Evolutionary conservation across 2,797 vertebrate genomes (phyloP), one percentile per base, ranked within the genome.

Genomic region (Paratrypauchen microcephalus): DNA sequence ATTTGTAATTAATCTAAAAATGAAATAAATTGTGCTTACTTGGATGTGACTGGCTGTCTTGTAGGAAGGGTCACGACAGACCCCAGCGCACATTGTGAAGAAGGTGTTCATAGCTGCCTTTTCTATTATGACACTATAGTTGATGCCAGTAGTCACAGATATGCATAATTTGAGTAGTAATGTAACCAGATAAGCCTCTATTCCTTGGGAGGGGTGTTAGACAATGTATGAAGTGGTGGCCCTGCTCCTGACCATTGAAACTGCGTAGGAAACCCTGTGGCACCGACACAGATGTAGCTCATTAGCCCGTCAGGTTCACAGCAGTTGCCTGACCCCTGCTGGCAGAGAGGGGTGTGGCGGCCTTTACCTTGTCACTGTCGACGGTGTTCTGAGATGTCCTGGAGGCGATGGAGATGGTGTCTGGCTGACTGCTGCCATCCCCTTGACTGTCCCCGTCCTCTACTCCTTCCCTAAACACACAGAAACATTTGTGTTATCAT

Each of bases 351-450:
- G 16, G n/a, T 21, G 41, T 67, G 47, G 21, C 28, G 9, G 26
- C 26, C n/a, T 93, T 86, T 95, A 99, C 97, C 96, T 98, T 99
- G 92, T 99, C 97, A 59, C 97, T 99, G 92, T 99, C 97, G 73
- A 97, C 92, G 23, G 97, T 99, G 92, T 98, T 98, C 92, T 99
- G 97, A 24, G 97, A 99, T 1, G 96, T 99, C 81, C 97, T 94
- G 71, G 97, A 99, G 19, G 97, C 97, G 47, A 99, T 97, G 81
- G 97, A 99, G 90, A 99, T 95, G 70, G 96, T 98, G 71, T 99
- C 97, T 15, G 95, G 97, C 69, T 99, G 97, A 89, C 97, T 99
- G 92, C 96, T 97, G 77, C 96, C 97, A 54, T 99, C 97, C 58
- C 97, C 97, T 87, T 98, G 97, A 78, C 97, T 98, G 92, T 99